Conservation (phyloP, 2,113 vertebrate species). For the Seriola quinqueradiata region DNA sequence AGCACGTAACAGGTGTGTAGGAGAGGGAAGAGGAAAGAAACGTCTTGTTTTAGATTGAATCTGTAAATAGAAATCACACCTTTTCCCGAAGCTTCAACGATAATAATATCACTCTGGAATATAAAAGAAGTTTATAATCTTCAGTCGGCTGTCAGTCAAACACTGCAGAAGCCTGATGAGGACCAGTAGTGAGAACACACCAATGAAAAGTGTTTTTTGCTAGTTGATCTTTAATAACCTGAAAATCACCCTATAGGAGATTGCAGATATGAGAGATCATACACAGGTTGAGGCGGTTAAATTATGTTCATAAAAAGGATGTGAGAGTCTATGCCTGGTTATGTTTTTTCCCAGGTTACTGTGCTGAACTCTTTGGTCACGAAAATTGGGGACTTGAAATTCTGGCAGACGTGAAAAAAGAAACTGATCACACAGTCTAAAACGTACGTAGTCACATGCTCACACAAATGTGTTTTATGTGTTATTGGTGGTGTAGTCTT, state of each 20-base stretch:
- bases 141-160: conserved; percentile 52
- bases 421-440: conserved; percentile 4
- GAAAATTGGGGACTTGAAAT: conserved; percentile 68
- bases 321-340: conserved; percentile 55
- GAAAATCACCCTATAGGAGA: conserved; percentile 38
- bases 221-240: conserved; percentile 26
- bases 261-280: conserved; percentile 75
- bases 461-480: conserved; percentile 42
- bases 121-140: not conserved
- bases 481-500: conserved; percentile 32
- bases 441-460: conserved; percentile 14
- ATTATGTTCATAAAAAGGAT: conserved; percentile 50
- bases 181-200: not conserved
- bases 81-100: conserved; percentile 24
- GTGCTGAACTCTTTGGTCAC: conserved; percentile 16
- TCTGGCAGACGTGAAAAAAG: not conserved
- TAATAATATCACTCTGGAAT: conserved; percentile 31
- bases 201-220: not conserved
- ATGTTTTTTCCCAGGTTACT: conserved; percentile 47
- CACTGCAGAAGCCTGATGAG: not conserved
- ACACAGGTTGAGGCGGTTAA: conserved; percentile 38
- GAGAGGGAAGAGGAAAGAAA: conserved; percentile 42
- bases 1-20: conserved; percentile 62
- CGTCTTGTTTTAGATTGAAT: conserved; percentile 31
- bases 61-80: conserved; percentile 76